Conservation (phyloP, 1,140 invertebrate species). For the Leptestheria dahalacensis region DNA sequence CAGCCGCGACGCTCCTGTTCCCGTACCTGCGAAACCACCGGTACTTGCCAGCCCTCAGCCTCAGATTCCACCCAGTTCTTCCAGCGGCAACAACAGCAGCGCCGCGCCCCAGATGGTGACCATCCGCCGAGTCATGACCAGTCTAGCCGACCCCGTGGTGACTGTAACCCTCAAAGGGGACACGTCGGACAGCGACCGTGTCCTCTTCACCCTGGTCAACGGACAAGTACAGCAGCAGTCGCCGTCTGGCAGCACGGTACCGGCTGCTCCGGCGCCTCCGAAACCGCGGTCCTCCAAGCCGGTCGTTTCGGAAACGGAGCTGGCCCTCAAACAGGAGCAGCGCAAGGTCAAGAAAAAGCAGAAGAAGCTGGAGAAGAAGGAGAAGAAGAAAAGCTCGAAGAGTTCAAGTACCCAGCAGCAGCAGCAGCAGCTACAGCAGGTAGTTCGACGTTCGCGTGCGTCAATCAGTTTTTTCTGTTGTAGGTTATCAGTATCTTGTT, state of each 20-base stretch:
- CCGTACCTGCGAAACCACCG: conserved; percentile 13
- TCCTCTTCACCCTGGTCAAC: conserved; percentile 53
- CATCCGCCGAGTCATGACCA: conserved; percentile 49
- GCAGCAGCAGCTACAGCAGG: neutral
- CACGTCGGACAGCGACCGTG: conserved; percentile 52
- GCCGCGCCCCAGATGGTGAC: conserved; percentile 49
- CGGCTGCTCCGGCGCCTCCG: conserved; percentile 16
- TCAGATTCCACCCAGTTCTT: neutral
- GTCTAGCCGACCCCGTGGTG: conserved; percentile 48
- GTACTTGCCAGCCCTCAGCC: conserved; percentile 12
- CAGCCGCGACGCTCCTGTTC: conserved; percentile 23
- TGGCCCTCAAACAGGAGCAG: conserved; percentile 23
- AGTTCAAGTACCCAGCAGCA: conserved; percentile 5
- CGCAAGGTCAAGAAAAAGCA: conserved; percentile 23
- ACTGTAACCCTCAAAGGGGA: conserved; percentile 58
- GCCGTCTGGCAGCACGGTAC: conserved; percentile 18
- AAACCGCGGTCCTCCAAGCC: conserved; percentile 15
- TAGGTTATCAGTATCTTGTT: too few species aligned
- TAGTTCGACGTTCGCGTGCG: neutral
- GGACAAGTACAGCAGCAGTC: conserved; percentile 33
- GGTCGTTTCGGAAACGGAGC: conserved; percentile 18
- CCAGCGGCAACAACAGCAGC: conserved; percentile 16
- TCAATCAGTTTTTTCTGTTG: too few species aligned
- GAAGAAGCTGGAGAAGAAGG: conserved; percentile 34
- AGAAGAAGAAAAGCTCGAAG: conserved; percentile 24